Base-by-base conservation (phyloP, 2,113 vertebrate species). In the Trogon melanurus region DNA sequence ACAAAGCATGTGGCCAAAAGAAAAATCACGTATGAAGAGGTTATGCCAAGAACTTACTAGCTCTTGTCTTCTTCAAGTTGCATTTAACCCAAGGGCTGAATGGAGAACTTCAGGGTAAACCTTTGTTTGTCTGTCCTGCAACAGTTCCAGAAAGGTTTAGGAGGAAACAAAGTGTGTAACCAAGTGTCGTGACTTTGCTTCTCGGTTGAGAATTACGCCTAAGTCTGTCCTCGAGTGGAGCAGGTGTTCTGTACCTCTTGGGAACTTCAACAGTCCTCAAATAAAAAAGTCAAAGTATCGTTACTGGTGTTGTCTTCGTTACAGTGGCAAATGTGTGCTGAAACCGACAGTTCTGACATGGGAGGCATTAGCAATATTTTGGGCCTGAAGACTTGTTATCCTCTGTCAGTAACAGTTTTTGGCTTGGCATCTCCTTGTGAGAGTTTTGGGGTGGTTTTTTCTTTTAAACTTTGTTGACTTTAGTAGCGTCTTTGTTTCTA, bases 321-420 rank as follows among this genome's bases (percentile, higher is more conserved):
- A 67, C 8, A 38, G 17, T 48, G 71, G 44, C 78, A 74, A 89
- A 74, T 22, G 30, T 71, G 0, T 62, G 16, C 56, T 61, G 36
- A 79, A 82, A 64, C 27, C 62, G 30, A 65, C 75, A 50, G 34
- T 51, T 70, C 58, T 66, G 47, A 90, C 90, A 20, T 14, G 47
- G 36, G 66, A 64, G 15, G 51, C 73, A 86, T 41, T 44, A 74
- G 64, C 74, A 54, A 34, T 56, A 56, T 67, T 85, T 85, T 38
- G 62, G 47, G 25, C 47, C 58, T 26, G 6, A 94, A 92, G 54
- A 90, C 25, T 92, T n/a, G 23, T 0, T 85, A 22, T 41, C 51
- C 75, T 71, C 66, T 65, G 48, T 75, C 78, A 83, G 45, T 26
- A 74, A 50, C 58, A 81, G 29, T 88, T 74, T 74, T 91, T 74